Evolutionary conservation across 2,888 invertebrate genomes (phyloP).

Genomic region (Macroteleia sp.): DNA sequence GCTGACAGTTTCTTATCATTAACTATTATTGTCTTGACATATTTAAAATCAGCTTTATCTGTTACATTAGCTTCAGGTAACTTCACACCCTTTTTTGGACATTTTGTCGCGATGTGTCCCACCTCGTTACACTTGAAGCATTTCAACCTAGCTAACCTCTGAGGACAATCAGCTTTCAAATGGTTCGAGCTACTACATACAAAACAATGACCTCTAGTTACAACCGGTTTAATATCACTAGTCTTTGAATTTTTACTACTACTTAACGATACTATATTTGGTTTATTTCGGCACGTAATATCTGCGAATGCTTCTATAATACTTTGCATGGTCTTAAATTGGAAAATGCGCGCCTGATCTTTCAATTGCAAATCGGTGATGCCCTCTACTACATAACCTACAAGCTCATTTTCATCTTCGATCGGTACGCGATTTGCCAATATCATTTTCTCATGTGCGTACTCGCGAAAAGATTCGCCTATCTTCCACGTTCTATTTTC

Average conservation of each 20-base stretch:
- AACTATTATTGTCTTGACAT: too few species aligned
- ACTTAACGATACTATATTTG: background rate
- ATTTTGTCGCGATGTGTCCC: slow-evolving; percentile 3
- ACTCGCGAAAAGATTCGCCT: too few species aligned
- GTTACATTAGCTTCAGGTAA: background rate
- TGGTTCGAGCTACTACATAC: background rate
- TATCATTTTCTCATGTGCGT: background rate
- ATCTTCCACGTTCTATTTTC: too few species aligned
- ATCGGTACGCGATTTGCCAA: background rate
- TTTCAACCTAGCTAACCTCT: too few species aligned
- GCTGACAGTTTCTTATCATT: too few species aligned
- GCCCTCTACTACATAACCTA: background rate
- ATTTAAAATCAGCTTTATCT: background rate
- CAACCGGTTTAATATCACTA: too few species aligned
- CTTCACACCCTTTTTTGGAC: background rate
- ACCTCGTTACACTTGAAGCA: slow-evolving; percentile 1
- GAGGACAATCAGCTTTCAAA: background rate
- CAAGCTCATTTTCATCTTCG: background rate
- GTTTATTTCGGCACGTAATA: background rate
- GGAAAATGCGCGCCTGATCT: slow-evolving; percentile 1
- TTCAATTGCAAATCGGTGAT: background rate
- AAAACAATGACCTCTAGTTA: background rate
- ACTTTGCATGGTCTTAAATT: background rate
- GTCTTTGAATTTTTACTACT: too few species aligned
- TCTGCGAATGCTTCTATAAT: background rate